phyloP scores from a whole-genome alignment of 1,140 invertebrate genomes.

The Drosophila elegans region DNA sequence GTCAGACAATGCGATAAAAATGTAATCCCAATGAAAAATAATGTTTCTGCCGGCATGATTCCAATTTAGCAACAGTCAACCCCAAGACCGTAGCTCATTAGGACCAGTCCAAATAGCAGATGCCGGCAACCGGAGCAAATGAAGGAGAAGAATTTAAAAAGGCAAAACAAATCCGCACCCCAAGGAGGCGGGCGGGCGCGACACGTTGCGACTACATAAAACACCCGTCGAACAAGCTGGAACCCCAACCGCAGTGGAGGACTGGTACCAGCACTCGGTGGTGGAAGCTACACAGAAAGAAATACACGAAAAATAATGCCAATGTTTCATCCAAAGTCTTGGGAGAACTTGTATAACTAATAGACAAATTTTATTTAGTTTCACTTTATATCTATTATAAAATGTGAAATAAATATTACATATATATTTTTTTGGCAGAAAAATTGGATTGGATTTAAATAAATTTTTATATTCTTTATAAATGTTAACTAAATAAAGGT shows the following conservation, averaged over 20 bases:
- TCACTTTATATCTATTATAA: no score
- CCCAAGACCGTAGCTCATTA: constrained; percentile 63
- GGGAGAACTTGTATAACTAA: no score
- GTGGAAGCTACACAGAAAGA: constrained; percentile 13
- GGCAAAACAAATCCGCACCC: constrained; percentile 78
- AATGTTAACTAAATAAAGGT: no score
- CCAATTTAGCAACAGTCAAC: constrained; percentile 74
- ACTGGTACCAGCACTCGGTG: constrained; percentile 37
- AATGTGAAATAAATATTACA: no score
- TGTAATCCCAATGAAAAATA: constrained; percentile 84
- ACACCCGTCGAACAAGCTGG: constrained; percentile 68
- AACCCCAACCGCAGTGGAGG: constrained; percentile 43
- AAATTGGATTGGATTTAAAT: no score
- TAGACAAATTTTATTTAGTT: no score
- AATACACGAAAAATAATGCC: neutral
- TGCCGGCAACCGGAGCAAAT: constrained; percentile 71
- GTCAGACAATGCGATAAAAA: constrained; percentile 83
- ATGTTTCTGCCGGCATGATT: constrained; percentile 74
- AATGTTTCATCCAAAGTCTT: neutral
- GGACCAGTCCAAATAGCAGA: constrained; percentile 33
- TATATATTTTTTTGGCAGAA: no score
- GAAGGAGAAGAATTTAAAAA: constrained; percentile 84
- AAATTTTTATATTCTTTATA: no score
- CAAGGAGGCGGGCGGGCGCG: constrained; percentile 34
- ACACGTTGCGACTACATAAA: constrained; percentile 76